Evolutionary conservation across 2,113 vertebrate species (phyloP), one percentile per base, ranked within the genome.

Genomic region (Ptilorrhoa leucosticta): DNA sequence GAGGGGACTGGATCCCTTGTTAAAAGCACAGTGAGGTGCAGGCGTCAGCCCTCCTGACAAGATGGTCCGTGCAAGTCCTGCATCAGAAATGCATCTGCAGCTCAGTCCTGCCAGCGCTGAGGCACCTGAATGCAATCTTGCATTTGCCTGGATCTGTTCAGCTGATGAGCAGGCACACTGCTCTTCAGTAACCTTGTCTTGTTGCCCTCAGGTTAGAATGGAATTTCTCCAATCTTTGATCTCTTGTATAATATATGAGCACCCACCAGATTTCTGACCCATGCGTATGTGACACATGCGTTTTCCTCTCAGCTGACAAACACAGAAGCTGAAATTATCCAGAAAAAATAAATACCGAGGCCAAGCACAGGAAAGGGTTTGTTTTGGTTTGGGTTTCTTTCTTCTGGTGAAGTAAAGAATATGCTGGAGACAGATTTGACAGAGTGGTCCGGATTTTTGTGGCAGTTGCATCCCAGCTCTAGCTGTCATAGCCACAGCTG

Each of bases 301-400:
- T 90, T 94, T 93, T 86, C 26, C 40, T 93, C 78, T 90, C 53
- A 71, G 53, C 1, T 89, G 81, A 94, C 83, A 89, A 83, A 84
- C 17, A 73, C 14, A 51, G 39, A 79, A 85, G 71, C 64, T 70
- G 83, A 77, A 88, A 80, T 90, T 83, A 88, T 45, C 45, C 42
- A 48, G 69, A 42, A 94, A 48, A 87, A 69, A 57, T 4, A 77
- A 91, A 61, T 40, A 39, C 44, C 37, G 50, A 40, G 28, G 45
- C 50, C n/a, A 65, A 91, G 56, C 6, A 54, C 42, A 76, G 68
- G 53, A 64, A 69, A 69, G 48, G 6, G 16, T 76, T 95, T 78
- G 69, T 31, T 90, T 72, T 71, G 31, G 1, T 90, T 76, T 77
- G 39, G 11, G 13, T 83, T 86, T 85, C 15, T 92, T 93, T 56